Evolutionary conservation across 2,888 invertebrate genomes (phyloP).

Genomic region (Dinocampus coccinellae): DNA sequence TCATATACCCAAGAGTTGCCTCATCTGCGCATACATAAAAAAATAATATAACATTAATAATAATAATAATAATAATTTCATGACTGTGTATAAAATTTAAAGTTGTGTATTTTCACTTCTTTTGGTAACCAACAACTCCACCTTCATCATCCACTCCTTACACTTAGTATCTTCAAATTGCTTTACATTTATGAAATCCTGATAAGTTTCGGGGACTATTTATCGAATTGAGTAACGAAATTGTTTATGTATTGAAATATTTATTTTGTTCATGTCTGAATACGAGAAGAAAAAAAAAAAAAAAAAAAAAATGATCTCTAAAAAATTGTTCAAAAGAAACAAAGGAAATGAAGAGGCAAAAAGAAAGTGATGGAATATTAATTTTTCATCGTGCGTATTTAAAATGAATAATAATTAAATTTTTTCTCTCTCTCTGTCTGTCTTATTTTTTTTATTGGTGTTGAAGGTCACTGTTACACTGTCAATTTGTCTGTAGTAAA

Average conservation of each 20-base stretch:
- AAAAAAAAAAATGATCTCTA: too few relatives aligned
- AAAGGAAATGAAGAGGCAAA: too few relatives aligned
- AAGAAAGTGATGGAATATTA: too few relatives aligned
- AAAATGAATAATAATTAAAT: neutral
- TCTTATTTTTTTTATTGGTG: too few relatives aligned
- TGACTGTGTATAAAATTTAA: neutral
- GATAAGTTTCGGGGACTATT: conserved; percentile 54
- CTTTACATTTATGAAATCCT: conserved; percentile 61
- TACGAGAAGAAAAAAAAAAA: too few relatives aligned
- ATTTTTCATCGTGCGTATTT: neutral
- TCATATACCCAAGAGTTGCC: too few relatives aligned
- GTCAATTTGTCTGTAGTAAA: too few relatives aligned
- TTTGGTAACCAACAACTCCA: conserved; percentile 60
- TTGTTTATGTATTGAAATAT: too few relatives aligned
- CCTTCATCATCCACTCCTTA: conserved; percentile 65
- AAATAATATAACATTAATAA: neutral
- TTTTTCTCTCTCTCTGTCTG: too few relatives aligned
- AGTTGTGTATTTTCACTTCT: conserved; percentile 41
- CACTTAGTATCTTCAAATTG: conserved; percentile 64
- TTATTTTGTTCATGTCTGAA: too few relatives aligned
- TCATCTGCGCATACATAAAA: neutral
- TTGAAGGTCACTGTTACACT: too few relatives aligned
- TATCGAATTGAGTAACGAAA: conserved; percentile 50
- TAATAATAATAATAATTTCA: neutral
- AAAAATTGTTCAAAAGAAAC: too few relatives aligned